Evolutionary conservation across 1,140 invertebrate species (phyloP).

Genomic region (Daktulosphaira vitifoliae): DNA sequence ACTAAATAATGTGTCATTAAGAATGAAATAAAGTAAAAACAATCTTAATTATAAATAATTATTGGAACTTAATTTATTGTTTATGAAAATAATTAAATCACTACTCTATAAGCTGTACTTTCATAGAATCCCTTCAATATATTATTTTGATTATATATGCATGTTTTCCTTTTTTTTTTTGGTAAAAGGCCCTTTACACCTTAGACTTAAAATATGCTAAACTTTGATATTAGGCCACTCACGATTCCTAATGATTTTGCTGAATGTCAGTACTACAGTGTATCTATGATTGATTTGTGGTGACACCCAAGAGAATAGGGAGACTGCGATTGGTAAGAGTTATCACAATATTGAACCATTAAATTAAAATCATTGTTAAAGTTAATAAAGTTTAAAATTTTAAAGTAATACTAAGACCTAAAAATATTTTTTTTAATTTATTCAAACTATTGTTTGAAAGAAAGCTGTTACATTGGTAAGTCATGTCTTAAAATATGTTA

Average conservation of each 20-base stretch:
- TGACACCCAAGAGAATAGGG: slow-evolving; percentile 29
- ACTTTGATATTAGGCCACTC: slow-evolving; percentile 32
- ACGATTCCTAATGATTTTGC: slow-evolving; percentile 34
- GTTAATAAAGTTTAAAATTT: background rate
- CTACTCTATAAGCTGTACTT: too few species aligned
- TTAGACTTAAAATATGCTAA: slow-evolving; percentile 28
- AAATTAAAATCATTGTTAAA: slow-evolving; percentile 12
- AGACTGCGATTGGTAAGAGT: slow-evolving; percentile 31
- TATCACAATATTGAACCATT: slow-evolving; percentile 26
- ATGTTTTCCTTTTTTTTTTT: too few species aligned
- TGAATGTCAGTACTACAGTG: slow-evolving; percentile 32
- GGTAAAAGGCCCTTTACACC: slow-evolving; percentile 27
- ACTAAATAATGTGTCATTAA: too few species aligned
- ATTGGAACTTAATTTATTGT: too few species aligned
- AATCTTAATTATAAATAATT: too few species aligned
- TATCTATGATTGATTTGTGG: slow-evolving; percentile 28
- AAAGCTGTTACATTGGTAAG: slow-evolving; percentile 3
- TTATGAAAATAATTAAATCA: too few species aligned
- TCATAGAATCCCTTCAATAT: too few species aligned
- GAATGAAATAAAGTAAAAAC: too few species aligned
- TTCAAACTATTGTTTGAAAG: slow-evolving; percentile 1
- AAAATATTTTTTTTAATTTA: background rate
- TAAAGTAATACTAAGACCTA: background rate
- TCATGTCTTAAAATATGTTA: background rate
- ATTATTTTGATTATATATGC: slow-evolving; percentile 23